Base-by-base conservation (phyloP, 2,888 invertebrate species). In the Ectemnius continuus region DNA sequence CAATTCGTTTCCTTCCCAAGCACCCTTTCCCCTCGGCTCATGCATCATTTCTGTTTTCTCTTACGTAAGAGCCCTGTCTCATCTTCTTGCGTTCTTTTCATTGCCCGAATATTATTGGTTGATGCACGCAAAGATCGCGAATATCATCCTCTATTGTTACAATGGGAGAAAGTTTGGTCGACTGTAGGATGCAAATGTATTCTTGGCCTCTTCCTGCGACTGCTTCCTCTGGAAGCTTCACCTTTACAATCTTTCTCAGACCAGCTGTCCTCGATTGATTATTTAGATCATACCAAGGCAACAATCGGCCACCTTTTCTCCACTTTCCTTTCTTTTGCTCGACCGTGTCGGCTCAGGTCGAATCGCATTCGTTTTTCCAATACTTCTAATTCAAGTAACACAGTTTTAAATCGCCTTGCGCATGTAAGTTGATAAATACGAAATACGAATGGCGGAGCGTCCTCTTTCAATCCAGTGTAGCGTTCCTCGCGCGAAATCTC, bases 51-150 rank as follows among this genome's bases (percentile, higher is more conserved):
- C 4, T 11, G 8, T 11, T 36, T 11, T 36, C 1, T 8, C 36
- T 36, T 36, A 23, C 36, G 5, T 36, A 6, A 36, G 8, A n/a
- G 28, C 61, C 46, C 28, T 28, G 28, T 56, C 6, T 59, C 61
- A 67, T 61, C 73, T 58, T 60, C 58, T 78, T 75, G 72, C 62
- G 70, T 70, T 70, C 61, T 60, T 71, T 78, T 73, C 46, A 57
- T 67, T 68, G 64, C 66, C 58, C 67, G 56, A 13, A 63, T 63
- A 62, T 67, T 71, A 71, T 67, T 52, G 62, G 11, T 23, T 20
- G 14, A 26, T 11, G 36, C 36, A 36, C 23, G 11, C 36, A 8
- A 36, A 36, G 3, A 36, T 36, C 8, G 36, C 36, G 36, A 36
- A 36, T 36, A 52, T n/a, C 16, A 52, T 1, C 52, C 52, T 14